Base-by-base conservation (phyloP, 2,888 invertebrate genomes). In the Mechanitis messenoides region DNA sequence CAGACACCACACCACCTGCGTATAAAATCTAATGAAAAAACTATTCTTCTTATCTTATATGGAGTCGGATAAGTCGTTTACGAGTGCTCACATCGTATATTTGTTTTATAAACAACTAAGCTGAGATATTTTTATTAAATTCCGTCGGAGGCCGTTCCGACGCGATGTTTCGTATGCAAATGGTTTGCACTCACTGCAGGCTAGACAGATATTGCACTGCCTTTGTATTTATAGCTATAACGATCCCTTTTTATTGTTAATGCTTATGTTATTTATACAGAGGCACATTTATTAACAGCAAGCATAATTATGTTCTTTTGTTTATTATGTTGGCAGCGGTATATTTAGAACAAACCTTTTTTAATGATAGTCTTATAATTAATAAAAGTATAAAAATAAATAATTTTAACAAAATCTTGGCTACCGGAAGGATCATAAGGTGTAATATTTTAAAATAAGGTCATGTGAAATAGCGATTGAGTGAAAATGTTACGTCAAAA, bases 61-160 rank as follows among this genome's bases (percentile, higher is more conserved):
- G 61, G 69, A 55, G n/a, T 55, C 54, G 20, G 33, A 55, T 28
- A 61, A 59, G 55, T 62, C 45, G 58, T 55, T 62, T 72, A 75
- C 74, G 74, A 76, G 75, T 75, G 73, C 74, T 74, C 72, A 74
- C 72, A 74, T 75, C 75, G 76, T 77, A 76, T 73, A 71, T 82
- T 81, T 81, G 80, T 82, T 81, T 81, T 79, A 80, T 78, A 82
- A 83, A 83, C 81, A 78, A 71, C 67, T 76, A 75, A 76, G 76
- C 76, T 82, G 79, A 85, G 82, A 87, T 87, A 85, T 87, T 89
- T 87, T 87, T 89, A 88, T 89, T 87, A 89, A 89, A 87, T 88
- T 87, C 86, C 84, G 72, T 70, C 69, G 70, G 81, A 84, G 87
- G 85, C 87, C 78, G 84, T 84, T 83, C 79, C 78, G 75, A 78